phyloP scores from a whole-genome alignment of 2,113 vertebrate species.

The Melanerpes formicivorus region DNA sequence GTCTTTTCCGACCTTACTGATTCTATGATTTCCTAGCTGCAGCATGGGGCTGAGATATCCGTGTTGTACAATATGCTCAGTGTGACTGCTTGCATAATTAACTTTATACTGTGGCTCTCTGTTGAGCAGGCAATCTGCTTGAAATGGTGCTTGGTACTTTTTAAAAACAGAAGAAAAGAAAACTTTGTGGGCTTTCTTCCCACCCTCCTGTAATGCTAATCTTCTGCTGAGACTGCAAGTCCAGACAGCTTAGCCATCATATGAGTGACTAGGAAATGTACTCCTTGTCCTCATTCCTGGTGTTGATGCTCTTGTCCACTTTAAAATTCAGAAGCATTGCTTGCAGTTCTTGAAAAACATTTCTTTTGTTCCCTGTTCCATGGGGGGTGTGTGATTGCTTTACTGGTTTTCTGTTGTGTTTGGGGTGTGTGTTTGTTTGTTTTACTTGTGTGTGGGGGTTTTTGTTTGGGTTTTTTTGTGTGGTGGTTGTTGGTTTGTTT shows the following conservation, averaged over 20 bases:
- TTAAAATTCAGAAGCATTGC: background rate
- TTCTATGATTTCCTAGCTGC: background rate
- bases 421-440: background rate
- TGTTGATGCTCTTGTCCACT: background rate
- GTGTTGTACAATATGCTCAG: background rate
- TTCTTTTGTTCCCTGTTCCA: background rate
- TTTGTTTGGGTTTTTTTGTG: background rate
- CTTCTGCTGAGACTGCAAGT: background rate
- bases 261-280: background rate
- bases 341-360: background rate
- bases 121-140: background rate
- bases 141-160: background rate
- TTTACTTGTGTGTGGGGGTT: background rate
- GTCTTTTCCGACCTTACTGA: too few species aligned
- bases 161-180: background rate
- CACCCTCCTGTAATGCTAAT: background rate
- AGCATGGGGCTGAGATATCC: background rate
- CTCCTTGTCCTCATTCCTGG: background rate
- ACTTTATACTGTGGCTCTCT: background rate
- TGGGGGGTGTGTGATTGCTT: background rate
- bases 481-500: background rate
- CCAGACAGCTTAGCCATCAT: background rate
- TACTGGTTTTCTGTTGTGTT: background rate
- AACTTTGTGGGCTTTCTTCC: background rate
- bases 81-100: background rate